phyloP scores from a whole-genome alignment of 2,888 invertebrate genomes.

The Pristionchus arcanus region DNA sequence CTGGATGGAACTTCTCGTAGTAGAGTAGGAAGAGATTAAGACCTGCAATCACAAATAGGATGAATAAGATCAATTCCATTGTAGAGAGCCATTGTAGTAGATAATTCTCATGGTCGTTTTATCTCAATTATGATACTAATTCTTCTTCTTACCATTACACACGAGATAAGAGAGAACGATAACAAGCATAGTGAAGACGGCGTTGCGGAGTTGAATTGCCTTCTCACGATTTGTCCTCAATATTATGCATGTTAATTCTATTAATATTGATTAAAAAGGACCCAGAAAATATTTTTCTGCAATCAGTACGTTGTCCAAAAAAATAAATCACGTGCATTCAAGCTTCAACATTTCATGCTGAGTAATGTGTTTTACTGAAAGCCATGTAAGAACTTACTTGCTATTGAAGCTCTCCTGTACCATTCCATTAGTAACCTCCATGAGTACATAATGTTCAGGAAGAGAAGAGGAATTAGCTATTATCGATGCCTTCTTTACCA shows the following conservation, averaged over 20 bases:
- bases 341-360: no score
- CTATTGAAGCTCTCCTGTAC: conserved; percentile 52
- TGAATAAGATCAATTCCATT: not conserved
- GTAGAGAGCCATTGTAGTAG: not conserved
- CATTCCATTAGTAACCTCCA: conserved; percentile 56
- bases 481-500: conserved; percentile 54
- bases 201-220: conserved; percentile 68
- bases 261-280: no score
- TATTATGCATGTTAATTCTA: not conserved
- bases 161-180: conserved; percentile 70
- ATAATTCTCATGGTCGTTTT: not conserved
- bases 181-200: conserved; percentile 69
- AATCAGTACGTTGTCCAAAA: no score
- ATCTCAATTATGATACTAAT: not conserved
- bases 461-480: conserved; percentile 45
- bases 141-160: conserved; percentile 62
- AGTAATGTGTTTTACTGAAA: no score
- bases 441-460: conserved; percentile 54
- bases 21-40: conserved; percentile 53
- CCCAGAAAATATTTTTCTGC: no score
- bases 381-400: conserved; percentile 26
- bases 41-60: not conserved
- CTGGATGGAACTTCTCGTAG: conserved; percentile 46
- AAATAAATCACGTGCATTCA: no score
- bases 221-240: conserved; percentile 67